Base-by-base conservation (phyloP, 2,113 vertebrate species). In the Pitta sordida region DNA sequence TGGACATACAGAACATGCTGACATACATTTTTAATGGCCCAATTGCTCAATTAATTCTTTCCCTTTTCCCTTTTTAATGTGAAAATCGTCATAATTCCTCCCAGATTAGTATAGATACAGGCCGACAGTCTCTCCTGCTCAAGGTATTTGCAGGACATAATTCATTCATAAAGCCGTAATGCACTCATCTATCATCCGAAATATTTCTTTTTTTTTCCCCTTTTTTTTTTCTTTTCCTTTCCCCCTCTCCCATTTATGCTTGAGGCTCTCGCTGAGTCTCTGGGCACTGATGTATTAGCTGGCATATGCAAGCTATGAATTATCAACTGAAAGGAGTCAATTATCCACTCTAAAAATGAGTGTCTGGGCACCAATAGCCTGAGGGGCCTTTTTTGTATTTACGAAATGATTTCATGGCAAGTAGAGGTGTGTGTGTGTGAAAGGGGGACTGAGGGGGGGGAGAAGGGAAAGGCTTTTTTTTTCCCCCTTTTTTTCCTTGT, bases 281-380 rank as follows among this genome's bases (percentile, higher is more conserved):
- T 97, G 98, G 97, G 95, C 97, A 98, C 97, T 98, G 98, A 99
- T 99, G 98, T 98, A 99, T 99, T 99, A 99, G 98, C 97, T 97
- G 97, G 98, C 98, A 99, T 99, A 99, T 99, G 99, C 99, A 99
- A 99, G 99, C 99, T 98, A 99, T 99, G 99, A 99, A 99, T 99
- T 99, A 99, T 99, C 99, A 98, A 98, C 98, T 98, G 98, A 99
- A 97, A 98, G 98, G 98, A 99, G 99, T 99, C 99, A 99, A 99
- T 99, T 99, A 99, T 99, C 98, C 98, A 98, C 98, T 99, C 98
- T 98, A 99, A 98, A 99, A 99, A 98, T 98, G 98, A 98, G 98
- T 98, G 98, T 98, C 98, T 97, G 97, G 98, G 98, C 98, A 98
- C 97, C 97, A 96, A 98, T 99, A 98, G 99, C 99, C 99, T 98